Evolutionary conservation across 2,113 vertebrate genomes (phyloP).

Genomic region (Thalassoma bifasciatum): DNA sequence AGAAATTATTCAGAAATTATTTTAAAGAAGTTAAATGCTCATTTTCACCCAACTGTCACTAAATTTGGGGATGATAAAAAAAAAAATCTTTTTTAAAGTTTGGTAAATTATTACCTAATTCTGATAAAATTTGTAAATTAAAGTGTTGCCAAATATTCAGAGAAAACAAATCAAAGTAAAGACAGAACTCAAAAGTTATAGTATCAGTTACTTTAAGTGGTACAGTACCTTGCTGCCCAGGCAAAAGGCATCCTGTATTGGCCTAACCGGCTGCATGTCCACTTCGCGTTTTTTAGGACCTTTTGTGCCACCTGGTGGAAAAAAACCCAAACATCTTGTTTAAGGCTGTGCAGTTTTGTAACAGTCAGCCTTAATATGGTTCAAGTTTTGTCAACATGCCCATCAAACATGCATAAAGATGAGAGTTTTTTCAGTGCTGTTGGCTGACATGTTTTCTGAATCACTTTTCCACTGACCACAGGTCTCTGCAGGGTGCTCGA

Average conservation of each 20-base stretch:
- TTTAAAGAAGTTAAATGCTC: too few species aligned
- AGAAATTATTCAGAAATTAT: too few species aligned
- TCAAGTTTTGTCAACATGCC: background rate
- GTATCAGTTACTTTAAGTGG: too few species aligned
- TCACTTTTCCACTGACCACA: slow-evolving; percentile 37
- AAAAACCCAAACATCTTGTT: slow-evolving; percentile 36
- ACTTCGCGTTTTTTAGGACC: slow-evolving; percentile 97
- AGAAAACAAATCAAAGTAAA: too few species aligned
- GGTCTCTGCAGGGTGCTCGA: slow-evolving; percentile 27
- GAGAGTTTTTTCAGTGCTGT: background rate
- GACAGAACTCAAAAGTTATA: too few species aligned
- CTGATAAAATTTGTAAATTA: too few species aligned
- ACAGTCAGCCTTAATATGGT: too few species aligned
- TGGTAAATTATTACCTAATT: too few species aligned
- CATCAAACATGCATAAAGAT: background rate
- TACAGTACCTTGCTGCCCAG: slow-evolving; percentile 93
- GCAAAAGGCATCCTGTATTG: slow-evolving; percentile 98
- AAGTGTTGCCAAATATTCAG: too few species aligned
- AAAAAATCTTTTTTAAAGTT: too few species aligned
- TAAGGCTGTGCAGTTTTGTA: background rate
- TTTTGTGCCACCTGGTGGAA: slow-evolving; percentile 94
- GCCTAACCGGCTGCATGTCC: slow-evolving; percentile 92
- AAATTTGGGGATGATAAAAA: too few species aligned
- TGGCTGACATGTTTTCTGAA: slow-evolving; percentile 17
- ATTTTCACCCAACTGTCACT: too few species aligned